Evolutionary conservation across 2,113 vertebrate species (phyloP), one percentile per base, ranked within the genome.

Genomic region (Scalopus aquaticus): DNA sequence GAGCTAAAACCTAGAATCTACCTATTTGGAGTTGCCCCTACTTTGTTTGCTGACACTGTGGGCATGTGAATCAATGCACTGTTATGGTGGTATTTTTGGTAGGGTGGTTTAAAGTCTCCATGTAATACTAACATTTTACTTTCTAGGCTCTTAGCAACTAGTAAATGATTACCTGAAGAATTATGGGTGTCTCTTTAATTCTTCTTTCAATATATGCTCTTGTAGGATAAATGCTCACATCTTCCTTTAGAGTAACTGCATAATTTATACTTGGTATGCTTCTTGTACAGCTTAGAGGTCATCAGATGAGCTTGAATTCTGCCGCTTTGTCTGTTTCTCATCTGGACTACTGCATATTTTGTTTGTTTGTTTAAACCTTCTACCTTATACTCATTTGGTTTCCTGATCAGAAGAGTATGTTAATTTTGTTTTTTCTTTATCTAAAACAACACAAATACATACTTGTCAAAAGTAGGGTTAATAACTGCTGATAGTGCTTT

Each of bases 291-390:
- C 46, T 74, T 92, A 65, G 67, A 93, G 24, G 74, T 79, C 39
- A 76, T 95, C 79, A 82, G 2, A 56, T 94, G 76, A 94, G 74
- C 20, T 44, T 67, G n/a, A 80, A 91, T 94, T 93, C 32, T 93
- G 35, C 51, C 73, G 51, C 69, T 58, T 56, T 93, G 79, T 93
- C 79, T 79, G n/a, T 81, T 95, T 42, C 56, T 90, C 64, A 56
- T 90, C 22, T 85, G 44, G n/a, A 85, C 35, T 65, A 37, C 26
- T 76, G 28, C 37, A 67, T 64, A 44, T 87, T 86, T 78, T 72
- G 37, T 87, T 89, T 91, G 76, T 64, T 83, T 86, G 35, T 87
- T 89, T 91, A 80, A 81, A 17, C 35, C 54, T 78, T 91, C 69
- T 94, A 3, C 64, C 30, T 91, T 85, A 26, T 3, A 39, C 10